A percentile compares a stretch with the other conserved stretches of the same genome.
phyloP scores from a whole-genome alignment of 2,888 invertebrate species.

The Onthophagus sagittarius region DNA sequence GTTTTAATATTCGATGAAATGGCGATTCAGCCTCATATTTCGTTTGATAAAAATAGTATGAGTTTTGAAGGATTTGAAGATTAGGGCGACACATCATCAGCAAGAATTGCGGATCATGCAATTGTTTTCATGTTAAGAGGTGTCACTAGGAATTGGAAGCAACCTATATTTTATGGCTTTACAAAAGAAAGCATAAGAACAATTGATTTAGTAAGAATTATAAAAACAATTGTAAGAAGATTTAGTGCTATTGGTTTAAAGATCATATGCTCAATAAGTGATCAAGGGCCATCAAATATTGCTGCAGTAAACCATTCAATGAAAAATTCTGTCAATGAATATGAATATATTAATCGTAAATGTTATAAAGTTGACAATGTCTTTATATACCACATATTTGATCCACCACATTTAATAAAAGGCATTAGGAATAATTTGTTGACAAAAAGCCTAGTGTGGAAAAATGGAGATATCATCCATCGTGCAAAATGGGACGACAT shows the following conservation, averaged over 20 bases:
- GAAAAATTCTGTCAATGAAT: too few relatives aligned
- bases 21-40: constrained; percentile 22
- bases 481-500: constrained; percentile 26
- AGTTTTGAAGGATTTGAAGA: constrained; percentile 19
- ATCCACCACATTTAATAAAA: too few relatives aligned
- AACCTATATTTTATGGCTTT: constrained; percentile 24
- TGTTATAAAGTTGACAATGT: too few relatives aligned
- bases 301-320: constrained; percentile 1
- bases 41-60: constrained; percentile 18
- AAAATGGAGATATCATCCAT: too few relatives aligned
- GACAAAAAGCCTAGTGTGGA: too few relatives aligned
- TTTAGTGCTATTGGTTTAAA: constrained; percentile 18
- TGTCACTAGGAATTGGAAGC: constrained; percentile 24
- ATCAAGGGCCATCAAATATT: constrained; percentile 11
- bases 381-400: too few relatives aligned
- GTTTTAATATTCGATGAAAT: constrained; percentile 28
- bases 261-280: constrained; percentile 8
- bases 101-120: constrained; percentile 23
- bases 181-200: constrained; percentile 5
- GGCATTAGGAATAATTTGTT: too few relatives aligned
- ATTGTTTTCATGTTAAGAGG: constrained; percentile 24
- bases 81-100: not conserved
- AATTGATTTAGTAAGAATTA: constrained; percentile 21
- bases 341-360: too few relatives aligned
- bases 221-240: constrained; percentile 26